Evolutionary conservation across 1,140 invertebrate genomes (phyloP).

Genomic region (Drosophila sproati): DNA sequence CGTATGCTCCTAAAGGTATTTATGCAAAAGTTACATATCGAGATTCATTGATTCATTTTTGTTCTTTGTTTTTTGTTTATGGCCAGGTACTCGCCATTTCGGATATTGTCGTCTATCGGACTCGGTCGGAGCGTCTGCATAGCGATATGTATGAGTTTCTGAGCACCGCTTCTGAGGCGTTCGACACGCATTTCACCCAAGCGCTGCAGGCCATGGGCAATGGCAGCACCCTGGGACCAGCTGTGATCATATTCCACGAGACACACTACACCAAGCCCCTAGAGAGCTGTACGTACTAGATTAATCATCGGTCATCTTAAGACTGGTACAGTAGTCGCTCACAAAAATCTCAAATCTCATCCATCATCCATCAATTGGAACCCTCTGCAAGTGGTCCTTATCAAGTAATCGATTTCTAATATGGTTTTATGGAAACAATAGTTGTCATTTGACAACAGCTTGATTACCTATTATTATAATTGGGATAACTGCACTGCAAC

Average conservation of each 20-base stretch:
- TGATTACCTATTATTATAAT: too few species aligned
- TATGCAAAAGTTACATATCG: background rate
- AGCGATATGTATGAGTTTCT: conserved; percentile 93
- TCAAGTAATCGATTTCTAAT: too few species aligned
- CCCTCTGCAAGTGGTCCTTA: too few species aligned
- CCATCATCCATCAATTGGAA: background rate
- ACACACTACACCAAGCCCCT: conserved; percentile 88
- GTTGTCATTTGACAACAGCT: too few species aligned
- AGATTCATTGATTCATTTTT: background rate
- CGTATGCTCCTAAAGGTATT: conserved; percentile 90
- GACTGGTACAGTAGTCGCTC: background rate
- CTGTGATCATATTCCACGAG: conserved; percentile 93
- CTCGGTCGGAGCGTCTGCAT: conserved; percentile 91
- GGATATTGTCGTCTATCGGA: conserved; percentile 93
- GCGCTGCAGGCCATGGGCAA: conserved; percentile 87
- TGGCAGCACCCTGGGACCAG: conserved; percentile 88
- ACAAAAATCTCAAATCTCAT: background rate
- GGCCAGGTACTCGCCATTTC: conserved; percentile 88
- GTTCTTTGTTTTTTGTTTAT: conserved; percentile 83
- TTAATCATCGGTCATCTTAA: background rate
- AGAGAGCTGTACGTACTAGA: conserved; percentile 58
- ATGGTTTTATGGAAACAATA: background rate
- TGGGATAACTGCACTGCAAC: too few species aligned
- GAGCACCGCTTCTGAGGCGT: conserved; percentile 91
- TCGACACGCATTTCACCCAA: conserved; percentile 90